Evolutionary conservation across 2,113 vertebrate genomes (phyloP).

Genomic region (Ophthalmolycus amberensis): DNA sequence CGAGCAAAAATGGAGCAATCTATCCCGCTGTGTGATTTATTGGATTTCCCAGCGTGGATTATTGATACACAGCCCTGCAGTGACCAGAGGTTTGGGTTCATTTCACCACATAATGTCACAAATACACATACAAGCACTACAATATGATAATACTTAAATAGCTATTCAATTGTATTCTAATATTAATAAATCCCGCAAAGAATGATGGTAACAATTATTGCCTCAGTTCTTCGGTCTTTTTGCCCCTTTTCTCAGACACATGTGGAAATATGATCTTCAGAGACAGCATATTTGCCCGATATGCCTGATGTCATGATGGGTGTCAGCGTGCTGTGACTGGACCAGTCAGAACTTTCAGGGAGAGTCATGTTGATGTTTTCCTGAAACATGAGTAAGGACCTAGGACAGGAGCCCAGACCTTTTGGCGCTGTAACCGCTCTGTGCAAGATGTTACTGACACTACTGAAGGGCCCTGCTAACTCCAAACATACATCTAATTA

Average conservation of each 20-base stretch:
- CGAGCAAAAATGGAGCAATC: neutral
- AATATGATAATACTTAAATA: neutral
- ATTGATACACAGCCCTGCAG: neutral
- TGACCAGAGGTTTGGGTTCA: neutral
- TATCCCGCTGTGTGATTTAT: neutral
- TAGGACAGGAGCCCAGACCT: constrained; percentile 50
- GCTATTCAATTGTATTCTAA: neutral
- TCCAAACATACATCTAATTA: constrained; percentile 21
- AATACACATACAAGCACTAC: neutral
- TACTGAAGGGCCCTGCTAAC: constrained; percentile 13
- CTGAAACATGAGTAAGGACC: constrained; percentile 53
- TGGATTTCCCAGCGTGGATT: neutral
- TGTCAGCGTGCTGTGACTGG: constrained; percentile 32
- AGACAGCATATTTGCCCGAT: constrained; percentile 33
- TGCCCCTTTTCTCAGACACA: neutral
- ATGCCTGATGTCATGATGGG: constrained; percentile 68
- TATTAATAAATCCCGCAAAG: neutral
- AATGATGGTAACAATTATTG: neutral
- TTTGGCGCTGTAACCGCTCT: constrained; percentile 30
- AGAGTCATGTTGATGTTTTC: constrained; percentile 47
- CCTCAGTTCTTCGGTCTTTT: neutral
- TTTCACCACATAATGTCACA: neutral
- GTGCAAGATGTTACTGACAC: constrained; percentile 62
- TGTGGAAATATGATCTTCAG: constrained; percentile 15
- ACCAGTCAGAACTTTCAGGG: constrained; percentile 58